A percentile compares a stretch with the other conserved stretches of the same genome.
Conservation (phyloP, 2,797 vertebrate species). For the Paramormyrops hopkinsi region DNA sequence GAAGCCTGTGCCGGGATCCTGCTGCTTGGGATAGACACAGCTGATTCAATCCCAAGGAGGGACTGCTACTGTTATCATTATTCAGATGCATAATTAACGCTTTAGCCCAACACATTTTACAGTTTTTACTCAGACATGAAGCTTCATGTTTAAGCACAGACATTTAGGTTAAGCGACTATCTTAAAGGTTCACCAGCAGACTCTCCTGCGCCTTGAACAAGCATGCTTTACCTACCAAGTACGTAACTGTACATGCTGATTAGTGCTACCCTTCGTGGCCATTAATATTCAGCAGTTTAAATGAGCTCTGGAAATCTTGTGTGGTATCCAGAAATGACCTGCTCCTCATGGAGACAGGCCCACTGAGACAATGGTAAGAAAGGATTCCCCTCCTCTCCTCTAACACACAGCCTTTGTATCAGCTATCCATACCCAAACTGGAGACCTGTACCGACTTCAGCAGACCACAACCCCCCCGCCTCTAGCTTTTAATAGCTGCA, state of each 20-base stretch:
- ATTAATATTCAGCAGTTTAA: background rate
- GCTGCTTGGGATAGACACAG: background rate
- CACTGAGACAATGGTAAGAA: too few species aligned
- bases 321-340: background rate
- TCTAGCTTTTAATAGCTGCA: slow-evolving; percentile 48
- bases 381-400: background rate
- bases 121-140: background rate
- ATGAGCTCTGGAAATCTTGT: background rate
- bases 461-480: background rate
- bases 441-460: background rate
- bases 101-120: background rate
- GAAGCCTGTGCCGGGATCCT: background rate
- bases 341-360: too few species aligned
- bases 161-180: background rate
- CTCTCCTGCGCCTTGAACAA: background rate
- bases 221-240: background rate
- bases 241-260: background rate
- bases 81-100: background rate
- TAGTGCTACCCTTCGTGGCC: background rate
- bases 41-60: background rate
- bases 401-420: background rate
- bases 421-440: background rate
- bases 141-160: background rate
- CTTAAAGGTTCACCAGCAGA: background rate
- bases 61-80: background rate